Percentiles rank a stretch among this genome's conserved stretches.
phyloP scores from a whole-genome alignment of 1,140 invertebrate genomes.

The Xylocopa sonorina region DNA sequence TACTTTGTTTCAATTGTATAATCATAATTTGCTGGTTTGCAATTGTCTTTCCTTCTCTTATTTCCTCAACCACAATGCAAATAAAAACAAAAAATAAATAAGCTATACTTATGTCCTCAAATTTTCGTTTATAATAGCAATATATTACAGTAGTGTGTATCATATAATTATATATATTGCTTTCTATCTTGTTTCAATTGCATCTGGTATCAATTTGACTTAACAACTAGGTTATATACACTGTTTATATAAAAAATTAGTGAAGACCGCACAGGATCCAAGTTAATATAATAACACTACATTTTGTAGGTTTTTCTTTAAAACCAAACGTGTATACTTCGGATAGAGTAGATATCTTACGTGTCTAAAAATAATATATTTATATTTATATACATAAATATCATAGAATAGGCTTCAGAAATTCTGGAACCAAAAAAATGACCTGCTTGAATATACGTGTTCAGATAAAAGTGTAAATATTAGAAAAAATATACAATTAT shows the following conservation, averaged over 20 bases:
- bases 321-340: conserved; percentile 25
- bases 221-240: conserved; percentile 62
- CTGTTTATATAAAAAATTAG: conserved; percentile 43
- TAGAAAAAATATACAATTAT: background rate
- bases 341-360: conserved; percentile 33
- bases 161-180: conserved; percentile 7
- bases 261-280: conserved; percentile 23
- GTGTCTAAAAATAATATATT: conserved; percentile 49
- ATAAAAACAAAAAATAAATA: conserved; percentile 37
- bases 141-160: conserved; percentile 25
- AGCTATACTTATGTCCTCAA: conserved; percentile 30
- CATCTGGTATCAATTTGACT: conserved; percentile 22
- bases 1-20: background rate
- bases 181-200: conserved; percentile 31
- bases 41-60: conserved; percentile 17
- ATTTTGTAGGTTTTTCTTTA: background rate
- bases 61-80: conserved; percentile 2
- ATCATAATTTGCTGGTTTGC: conserved; percentile 3
- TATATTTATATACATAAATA: conserved; percentile 54
- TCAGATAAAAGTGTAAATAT: conserved; percentile 18
- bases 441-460: conserved; percentile 41
- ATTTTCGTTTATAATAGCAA: conserved; percentile 1
- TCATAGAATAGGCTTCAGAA: conserved; percentile 35
- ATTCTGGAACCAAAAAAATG: conserved; percentile 21
- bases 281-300: conserved; percentile 40